Evolutionary conservation across 2,888 invertebrate genomes (phyloP), one percentile per base, ranked within the genome.

Genomic region (Eulithis prunata): DNA sequence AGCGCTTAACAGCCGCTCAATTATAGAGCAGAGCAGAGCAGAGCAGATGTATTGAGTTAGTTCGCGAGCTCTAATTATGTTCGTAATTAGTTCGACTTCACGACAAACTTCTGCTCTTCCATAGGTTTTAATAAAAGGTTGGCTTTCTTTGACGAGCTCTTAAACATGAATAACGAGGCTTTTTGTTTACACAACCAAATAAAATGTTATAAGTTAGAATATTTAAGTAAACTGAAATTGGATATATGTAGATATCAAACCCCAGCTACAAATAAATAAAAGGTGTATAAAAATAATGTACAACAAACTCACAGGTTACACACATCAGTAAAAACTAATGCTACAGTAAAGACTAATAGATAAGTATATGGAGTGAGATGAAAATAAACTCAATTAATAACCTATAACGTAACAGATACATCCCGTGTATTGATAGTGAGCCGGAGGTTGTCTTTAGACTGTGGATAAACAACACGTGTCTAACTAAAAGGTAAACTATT

Each of bases 1-100:
- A 13, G 41, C 59, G 56, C 45, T 65, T 28, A 55, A 8, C 64
- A 60, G 60, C 60, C 46, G 64, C 52, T 52, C 60, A 57, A 65
- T 59, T 53, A 53, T 51, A 57, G 55, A 59, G 58, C 56, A 64
- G 57, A 32, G 32, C 32, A 32, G 32, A 4, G 32, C 32, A 54
- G 56, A 59, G 58, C 56, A 64, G 57, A 54, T 63, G 67, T 68
- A 68, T 61, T 57, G 64, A 64, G 67, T 63, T 51, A 64, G 61
- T 57, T 52, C 55, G 56, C 57, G 61, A 57, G 61, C 41, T 58
- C 64, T 68, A 57, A 64, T 64, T 64, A 64, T 60, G 66, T 67
- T 60, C 32, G 59, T 60, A 67, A 67, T 67, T 63, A 67, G 62
- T 67, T 67, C 46, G 56, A 67, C 43, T 65, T 57, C 41, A 53